Percentiles rank a stretch among this genome's conserved stretches.
Conservation (phyloP, 2,888 invertebrate genomes). For the Drosophila recens region DNA sequence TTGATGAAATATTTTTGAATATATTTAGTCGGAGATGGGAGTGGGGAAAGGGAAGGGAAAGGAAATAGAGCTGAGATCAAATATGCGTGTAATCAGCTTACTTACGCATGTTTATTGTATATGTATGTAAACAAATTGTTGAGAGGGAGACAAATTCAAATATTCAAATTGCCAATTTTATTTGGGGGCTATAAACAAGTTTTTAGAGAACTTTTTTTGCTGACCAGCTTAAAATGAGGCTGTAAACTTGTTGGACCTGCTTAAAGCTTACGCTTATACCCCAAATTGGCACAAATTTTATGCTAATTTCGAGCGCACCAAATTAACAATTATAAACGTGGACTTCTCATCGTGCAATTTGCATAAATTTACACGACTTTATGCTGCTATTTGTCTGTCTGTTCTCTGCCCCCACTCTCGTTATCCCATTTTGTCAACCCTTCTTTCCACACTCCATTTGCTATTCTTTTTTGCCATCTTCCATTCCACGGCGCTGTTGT, state of each 20-base stretch:
- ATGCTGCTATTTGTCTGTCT: constrained; percentile 20
- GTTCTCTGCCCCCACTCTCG: not conserved
- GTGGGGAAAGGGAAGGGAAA: not conserved
- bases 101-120: constrained; percentile 78
- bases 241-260: constrained; percentile 6
- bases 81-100: constrained; percentile 83
- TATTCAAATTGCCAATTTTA: constrained; percentile 50
- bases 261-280: constrained; percentile 11
- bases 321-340: constrained; percentile 54
- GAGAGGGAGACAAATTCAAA: constrained; percentile 34
- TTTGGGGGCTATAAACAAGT: constrained; percentile 42
- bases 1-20: constrained; percentile 53
- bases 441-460: constrained; percentile 8
- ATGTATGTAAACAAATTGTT: constrained; percentile 36
- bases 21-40: constrained; percentile 23
- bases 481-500: constrained; percentile 38
- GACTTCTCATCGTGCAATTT: constrained; percentile 55
- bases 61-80: constrained; percentile 61
- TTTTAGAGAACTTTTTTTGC: constrained; percentile 10
- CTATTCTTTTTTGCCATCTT: constrained; percentile 11
- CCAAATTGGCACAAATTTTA: constrained; percentile 34
- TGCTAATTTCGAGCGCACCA: constrained; percentile 47
- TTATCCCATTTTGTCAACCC: not conserved
- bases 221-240: constrained; percentile 30
- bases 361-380: constrained; percentile 59